Percentiles rank a stretch among this genome's conserved stretches.
phyloP scores from a whole-genome alignment of 1,140 invertebrate genomes.

The Drosophila auraria region DNA sequence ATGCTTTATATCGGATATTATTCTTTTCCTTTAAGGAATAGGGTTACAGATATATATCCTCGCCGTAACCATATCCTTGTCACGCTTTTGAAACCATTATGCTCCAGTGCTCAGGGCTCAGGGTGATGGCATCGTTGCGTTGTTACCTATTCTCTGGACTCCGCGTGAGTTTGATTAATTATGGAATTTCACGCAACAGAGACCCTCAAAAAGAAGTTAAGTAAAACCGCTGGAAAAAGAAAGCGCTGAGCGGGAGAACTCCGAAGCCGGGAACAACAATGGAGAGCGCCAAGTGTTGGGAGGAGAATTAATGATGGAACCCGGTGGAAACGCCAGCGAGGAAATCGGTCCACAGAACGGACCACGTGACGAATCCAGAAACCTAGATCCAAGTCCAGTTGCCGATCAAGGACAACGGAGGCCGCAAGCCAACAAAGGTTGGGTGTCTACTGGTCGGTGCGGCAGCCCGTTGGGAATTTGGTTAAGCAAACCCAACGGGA shows the following conservation, averaged over 20 bases:
- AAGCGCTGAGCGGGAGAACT: constrained; percentile 38
- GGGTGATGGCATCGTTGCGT: constrained; percentile 25
- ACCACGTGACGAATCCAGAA: constrained; percentile 54
- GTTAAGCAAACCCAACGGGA: constrained; percentile 75
- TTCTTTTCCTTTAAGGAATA: background rate
- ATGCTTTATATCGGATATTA: background rate
- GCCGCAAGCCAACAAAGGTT: constrained; percentile 68
- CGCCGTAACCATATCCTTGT: constrained; percentile 68
- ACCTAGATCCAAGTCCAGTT: background rate
- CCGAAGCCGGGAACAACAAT: constrained; percentile 38
- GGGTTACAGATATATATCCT: constrained; percentile 5
- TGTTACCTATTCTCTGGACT: constrained; percentile 21
- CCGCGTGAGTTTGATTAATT: constrained; percentile 80
- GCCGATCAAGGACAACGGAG: constrained; percentile 73
- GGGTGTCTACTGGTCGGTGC: constrained; percentile 74
- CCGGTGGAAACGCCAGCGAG: constrained; percentile 70
- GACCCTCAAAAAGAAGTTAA: constrained; percentile 42
- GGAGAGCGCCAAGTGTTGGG: constrained; percentile 60
- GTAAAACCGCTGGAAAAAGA: constrained; percentile 50
- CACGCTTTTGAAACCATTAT: constrained; percentile 53
- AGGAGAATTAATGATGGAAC: constrained; percentile 69
- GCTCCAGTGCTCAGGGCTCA: constrained; percentile 12
- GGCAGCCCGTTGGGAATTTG: constrained; percentile 61
- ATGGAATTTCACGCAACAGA: constrained; percentile 80
- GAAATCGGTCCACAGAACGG: constrained; percentile 50